Evolutionary conservation across 2,888 invertebrate species (phyloP).

Genomic region (Leuctra nigra): DNA sequence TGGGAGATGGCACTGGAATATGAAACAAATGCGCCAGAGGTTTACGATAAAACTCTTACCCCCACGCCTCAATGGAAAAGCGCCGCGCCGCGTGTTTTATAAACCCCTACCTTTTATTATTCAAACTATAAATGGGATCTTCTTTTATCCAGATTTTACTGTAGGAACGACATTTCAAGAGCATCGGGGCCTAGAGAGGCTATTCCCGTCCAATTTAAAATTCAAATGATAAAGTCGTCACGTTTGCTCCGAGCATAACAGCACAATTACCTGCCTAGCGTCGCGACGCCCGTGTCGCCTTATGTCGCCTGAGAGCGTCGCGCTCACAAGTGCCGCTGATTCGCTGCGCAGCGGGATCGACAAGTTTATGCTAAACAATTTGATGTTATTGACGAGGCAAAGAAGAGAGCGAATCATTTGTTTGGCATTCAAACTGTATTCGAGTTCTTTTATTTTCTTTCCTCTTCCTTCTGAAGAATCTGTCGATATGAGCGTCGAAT

Average conservation of each 20-base stretch:
- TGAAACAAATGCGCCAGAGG: background rate
- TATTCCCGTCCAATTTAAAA: conserved; percentile 9
- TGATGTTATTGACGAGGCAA: no score
- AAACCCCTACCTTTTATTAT: background rate
- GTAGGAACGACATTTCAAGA: background rate
- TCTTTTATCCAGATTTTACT: conserved; percentile 6
- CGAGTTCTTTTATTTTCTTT: no score
- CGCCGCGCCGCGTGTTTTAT: background rate
- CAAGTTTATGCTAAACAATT: no score
- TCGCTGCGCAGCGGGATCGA: no score
- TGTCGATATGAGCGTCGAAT: no score
- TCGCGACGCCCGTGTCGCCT: background rate
- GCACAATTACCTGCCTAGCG: conserved; percentile 9
- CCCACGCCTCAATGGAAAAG: no score
- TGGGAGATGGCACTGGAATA: no score
- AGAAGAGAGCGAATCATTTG: no score
- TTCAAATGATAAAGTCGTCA: conserved; percentile 14
- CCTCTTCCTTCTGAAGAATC: no score
- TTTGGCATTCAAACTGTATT: no score
- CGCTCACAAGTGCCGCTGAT: no score
- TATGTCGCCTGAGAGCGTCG: no score
- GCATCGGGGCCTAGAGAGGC: background rate
- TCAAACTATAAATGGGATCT: conserved; percentile 6
- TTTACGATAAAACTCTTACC: background rate
- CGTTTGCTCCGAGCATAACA: background rate